These are phyloP conservation scores for Drosophila micromelanica DNA, from an alignment of 1,140 invertebrate species.

Conservation along the genomic window DNA sequence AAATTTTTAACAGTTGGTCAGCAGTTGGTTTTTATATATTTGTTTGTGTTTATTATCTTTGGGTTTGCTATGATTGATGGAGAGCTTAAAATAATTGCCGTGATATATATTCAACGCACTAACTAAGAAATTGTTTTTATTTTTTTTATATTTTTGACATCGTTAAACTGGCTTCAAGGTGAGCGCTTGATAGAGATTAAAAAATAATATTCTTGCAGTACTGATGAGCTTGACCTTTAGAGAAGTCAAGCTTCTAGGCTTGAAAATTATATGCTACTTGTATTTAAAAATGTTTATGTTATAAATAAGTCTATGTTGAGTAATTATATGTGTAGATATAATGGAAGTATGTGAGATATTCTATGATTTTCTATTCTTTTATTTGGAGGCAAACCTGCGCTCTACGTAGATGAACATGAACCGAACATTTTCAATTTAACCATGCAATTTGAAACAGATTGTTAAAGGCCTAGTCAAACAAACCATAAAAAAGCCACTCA, in stretches of 20 bases:
- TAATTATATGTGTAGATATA: too few relatives aligned
- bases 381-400: too few relatives aligned
- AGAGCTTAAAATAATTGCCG: constrained; percentile 39
- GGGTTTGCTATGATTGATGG: constrained; percentile 35
- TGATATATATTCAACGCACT: constrained; percentile 36
- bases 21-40: constrained; percentile 19
- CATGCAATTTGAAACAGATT: neutral
- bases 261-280: neutral
- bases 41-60: constrained; percentile 25
- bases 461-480: neutral
- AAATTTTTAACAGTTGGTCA: constrained; percentile 38
- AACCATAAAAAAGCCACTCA: neutral
- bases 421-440: neutral
- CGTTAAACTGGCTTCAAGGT: constrained; percentile 43
- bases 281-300: too few relatives aligned
- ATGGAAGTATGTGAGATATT: too few relatives aligned
- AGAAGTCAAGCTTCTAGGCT: constrained; percentile 1
- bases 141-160: constrained; percentile 12
- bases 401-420: neutral
- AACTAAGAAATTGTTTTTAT: constrained; percentile 23
- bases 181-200: constrained; percentile 17
- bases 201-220: constrained; percentile 1
- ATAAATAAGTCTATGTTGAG: too few relatives aligned
- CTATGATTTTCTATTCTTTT: too few relatives aligned
- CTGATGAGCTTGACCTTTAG: constrained; percentile 28